A percentile compares a stretch with the other conserved stretches of the same genome.
Evolutionary conservation across 2,113 vertebrate species (phyloP).

Genomic region (Rhinoptilus africanus): DNA sequence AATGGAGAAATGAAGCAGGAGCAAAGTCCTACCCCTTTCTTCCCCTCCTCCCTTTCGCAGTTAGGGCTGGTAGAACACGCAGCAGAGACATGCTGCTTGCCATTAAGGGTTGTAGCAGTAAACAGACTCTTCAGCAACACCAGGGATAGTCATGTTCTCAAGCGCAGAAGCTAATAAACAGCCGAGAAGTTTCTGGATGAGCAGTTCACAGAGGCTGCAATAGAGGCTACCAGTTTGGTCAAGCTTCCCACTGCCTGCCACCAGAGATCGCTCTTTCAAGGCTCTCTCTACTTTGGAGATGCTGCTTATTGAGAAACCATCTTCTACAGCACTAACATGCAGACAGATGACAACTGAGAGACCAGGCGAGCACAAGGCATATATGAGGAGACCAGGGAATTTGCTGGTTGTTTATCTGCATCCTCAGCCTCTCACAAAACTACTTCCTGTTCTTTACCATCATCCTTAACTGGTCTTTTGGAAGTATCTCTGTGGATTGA

Average conservation of each 20-base stretch:
- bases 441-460: not conserved
- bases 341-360: not conserved
- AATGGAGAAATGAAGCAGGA: not conserved
- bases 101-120: not conserved
- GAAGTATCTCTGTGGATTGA: not conserved
- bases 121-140: constrained; percentile 42
- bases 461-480: not conserved
- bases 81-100: constrained; percentile 2
- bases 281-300: not conserved
- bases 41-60: not conserved
- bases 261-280: not conserved
- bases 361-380: not conserved
- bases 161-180: constrained; percentile 3
- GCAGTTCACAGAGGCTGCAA: not conserved
- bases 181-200: constrained; percentile 36
- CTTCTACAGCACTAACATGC: not conserved
- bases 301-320: not conserved
- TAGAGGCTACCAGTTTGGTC: not conserved
- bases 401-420: not conserved
- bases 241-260: not conserved
- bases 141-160: constrained; percentile 35
- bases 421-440: not conserved
- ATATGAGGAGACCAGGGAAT: not conserved
- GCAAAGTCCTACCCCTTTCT: not conserved
- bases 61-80: not conserved